These are phyloP conservation scores for Theretra japonica DNA, from an alignment of 2,888 invertebrate species.

Conservation along the genomic window DNA sequence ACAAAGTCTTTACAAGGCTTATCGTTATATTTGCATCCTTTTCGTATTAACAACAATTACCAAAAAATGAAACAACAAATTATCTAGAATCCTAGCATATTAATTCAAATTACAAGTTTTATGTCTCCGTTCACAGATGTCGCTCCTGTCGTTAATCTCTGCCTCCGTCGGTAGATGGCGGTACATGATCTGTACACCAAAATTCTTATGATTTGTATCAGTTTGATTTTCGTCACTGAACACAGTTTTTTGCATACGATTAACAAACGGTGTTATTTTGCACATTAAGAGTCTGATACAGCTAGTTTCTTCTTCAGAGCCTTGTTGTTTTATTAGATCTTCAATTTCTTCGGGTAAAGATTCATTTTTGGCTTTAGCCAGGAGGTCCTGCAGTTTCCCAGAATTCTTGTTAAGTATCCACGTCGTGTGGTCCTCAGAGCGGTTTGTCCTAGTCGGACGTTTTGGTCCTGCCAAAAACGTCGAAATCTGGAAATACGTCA, in stretches of 20 bases:
- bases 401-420: conserved; percentile 88
- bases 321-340: conserved; percentile 82
- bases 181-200: conserved; percentile 79
- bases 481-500: conserved; percentile 83
- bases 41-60: no score
- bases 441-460: conserved; percentile 53
- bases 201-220: conserved; percentile 57
- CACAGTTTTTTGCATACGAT: conserved; percentile 90
- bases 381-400: conserved; percentile 81
- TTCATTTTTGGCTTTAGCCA: conserved; percentile 85
- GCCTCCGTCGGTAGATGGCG: conserved; percentile 86
- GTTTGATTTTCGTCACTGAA: conserved; percentile 70
- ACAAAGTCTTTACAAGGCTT: no score
- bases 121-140: conserved; percentile 86
- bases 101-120: conserved; percentile 77
- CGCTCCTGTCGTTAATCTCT: conserved; percentile 85
- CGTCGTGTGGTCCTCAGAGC: conserved; percentile 64
- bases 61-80: background rate
- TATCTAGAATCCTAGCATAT: conserved; percentile 42
- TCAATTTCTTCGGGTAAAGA: conserved; percentile 86
- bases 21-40: no score
- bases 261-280: conserved; percentile 90
- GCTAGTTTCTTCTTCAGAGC: conserved; percentile 85
- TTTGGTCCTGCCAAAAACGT: conserved; percentile 78
- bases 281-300: conserved; percentile 90